These are phyloP conservation scores for Cathartes aura DNA, from an alignment of 2,113 vertebrate species.

Conservation along the genomic window DNA sequence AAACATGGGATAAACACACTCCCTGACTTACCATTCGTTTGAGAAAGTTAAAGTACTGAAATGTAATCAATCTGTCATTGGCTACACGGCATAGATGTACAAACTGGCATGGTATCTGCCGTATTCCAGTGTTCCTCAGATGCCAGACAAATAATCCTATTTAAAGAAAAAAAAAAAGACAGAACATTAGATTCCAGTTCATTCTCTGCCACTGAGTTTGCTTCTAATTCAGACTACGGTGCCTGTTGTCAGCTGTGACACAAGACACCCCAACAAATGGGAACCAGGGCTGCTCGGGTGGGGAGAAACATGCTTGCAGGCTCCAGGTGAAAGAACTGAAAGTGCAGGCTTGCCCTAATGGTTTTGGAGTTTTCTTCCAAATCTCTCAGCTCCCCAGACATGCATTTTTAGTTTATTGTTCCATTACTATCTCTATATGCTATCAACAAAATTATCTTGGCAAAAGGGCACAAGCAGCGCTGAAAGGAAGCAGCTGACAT, in stretches of 20 bases:
- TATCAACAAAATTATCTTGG: background rate
- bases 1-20: background rate
- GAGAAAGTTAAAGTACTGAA: constrained; percentile 87
- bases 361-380: background rate
- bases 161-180: background rate
- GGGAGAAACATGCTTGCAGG: background rate
- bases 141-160: constrained; percentile 73
- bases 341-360: rapidly evolving
- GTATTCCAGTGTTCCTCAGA: constrained; percentile 49
- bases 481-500: background rate
- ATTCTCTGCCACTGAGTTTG: background rate
- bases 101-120: constrained; percentile 58
- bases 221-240: background rate
- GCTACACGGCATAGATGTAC: constrained; percentile 72
- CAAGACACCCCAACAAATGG: background rate
- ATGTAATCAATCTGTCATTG: constrained; percentile 76
- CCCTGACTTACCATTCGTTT: constrained; percentile 85
- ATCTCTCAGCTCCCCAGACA: too few relatives aligned
- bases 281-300: rapidly evolving
- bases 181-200: background rate
- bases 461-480: background rate
- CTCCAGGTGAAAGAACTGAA: background rate
- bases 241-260: background rate
- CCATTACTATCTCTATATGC: rapidly evolving
- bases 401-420: rapidly evolving